Percentiles rank a stretch among this genome's conserved stretches.
These are phyloP conservation scores for Nibea coibor DNA, from an alignment of 2,113 vertebrate species.

Conservation along the genomic window DNA sequence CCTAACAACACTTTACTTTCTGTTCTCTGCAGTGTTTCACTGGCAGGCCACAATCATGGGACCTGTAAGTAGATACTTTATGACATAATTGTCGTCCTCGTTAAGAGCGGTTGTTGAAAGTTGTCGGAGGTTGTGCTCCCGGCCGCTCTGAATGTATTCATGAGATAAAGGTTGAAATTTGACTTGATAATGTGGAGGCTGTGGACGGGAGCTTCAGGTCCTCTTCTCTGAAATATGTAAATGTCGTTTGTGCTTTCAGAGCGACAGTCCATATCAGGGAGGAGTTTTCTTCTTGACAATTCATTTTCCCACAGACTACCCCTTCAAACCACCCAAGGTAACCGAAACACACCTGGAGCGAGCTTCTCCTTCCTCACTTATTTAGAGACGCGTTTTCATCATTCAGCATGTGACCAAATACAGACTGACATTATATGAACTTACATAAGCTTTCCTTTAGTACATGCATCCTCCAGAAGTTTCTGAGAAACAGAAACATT, in stretches of 20 bases:
- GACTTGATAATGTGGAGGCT: constrained; percentile 33
- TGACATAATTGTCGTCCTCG: background rate
- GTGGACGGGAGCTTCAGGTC: background rate
- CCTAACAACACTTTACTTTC: constrained; percentile 31
- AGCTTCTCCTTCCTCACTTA: background rate
- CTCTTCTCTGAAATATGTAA: constrained; percentile 17
- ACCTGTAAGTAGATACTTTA: constrained; percentile 80
- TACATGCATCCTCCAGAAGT: too few species aligned
- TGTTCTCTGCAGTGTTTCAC: constrained; percentile 80
- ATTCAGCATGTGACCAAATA: too few species aligned
- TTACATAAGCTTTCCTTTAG: too few species aligned
- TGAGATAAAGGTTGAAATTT: constrained; percentile 43
- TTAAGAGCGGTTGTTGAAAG: background rate
- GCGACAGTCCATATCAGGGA: constrained; percentile 87
- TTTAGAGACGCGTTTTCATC: too few species aligned
- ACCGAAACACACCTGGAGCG: background rate
- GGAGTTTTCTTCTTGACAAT: constrained; percentile 88
- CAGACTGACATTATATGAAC: too few species aligned
- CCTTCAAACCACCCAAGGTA: constrained; percentile 89
- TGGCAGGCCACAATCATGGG: constrained; percentile 88
- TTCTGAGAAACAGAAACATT: background rate
- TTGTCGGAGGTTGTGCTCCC: background rate
- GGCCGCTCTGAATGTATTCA: background rate
- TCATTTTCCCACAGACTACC: constrained; percentile 88
- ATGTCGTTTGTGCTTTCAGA: constrained; percentile 63